These are phyloP conservation scores for Anneissia japonica DNA, from an alignment of 35 echinoderm and acorn worm genomes.

Conservation along the genomic window DNA sequence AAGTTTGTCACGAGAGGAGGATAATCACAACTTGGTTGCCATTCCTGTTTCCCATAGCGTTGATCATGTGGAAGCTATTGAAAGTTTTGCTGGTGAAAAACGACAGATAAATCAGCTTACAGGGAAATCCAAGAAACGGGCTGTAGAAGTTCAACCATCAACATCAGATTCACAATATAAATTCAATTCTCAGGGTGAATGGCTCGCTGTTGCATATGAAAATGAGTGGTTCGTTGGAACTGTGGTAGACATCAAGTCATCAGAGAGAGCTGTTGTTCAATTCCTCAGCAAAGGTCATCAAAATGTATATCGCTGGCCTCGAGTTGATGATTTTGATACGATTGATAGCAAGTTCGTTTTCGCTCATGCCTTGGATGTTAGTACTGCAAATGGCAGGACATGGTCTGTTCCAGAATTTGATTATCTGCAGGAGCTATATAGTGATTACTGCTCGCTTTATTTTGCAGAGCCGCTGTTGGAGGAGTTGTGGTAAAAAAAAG, in stretches of 20 bases:
- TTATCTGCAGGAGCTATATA: constrained; percentile 13
- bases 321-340: constrained; percentile 8
- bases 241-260: not conserved
- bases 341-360: constrained; percentile 26
- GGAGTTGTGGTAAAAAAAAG: no score
- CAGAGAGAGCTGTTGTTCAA: not conserved
- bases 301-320: not conserved
- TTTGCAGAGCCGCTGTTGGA: not conserved
- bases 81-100: no score
- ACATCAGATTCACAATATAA: not conserved
- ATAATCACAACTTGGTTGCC: no score
- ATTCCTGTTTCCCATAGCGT: not conserved
- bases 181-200: constrained; percentile 14
- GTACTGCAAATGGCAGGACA: constrained; percentile 2
- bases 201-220: constrained; percentile 30
- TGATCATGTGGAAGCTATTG: no score
- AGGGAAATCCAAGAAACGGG: no score
- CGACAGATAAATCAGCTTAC: no score
- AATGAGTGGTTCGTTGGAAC: constrained; percentile 11
- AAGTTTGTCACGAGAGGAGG: not conserved
- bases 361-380: constrained; percentile 10
- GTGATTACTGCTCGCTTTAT: not conserved
- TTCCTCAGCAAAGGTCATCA: constrained; percentile 1
- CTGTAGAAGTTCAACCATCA: no score
- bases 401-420: constrained; percentile 9